Evolutionary conservation across 2,888 invertebrate genomes (phyloP), one percentile per base, ranked within the genome.

Genomic region (Tenodera sinensis): DNA sequence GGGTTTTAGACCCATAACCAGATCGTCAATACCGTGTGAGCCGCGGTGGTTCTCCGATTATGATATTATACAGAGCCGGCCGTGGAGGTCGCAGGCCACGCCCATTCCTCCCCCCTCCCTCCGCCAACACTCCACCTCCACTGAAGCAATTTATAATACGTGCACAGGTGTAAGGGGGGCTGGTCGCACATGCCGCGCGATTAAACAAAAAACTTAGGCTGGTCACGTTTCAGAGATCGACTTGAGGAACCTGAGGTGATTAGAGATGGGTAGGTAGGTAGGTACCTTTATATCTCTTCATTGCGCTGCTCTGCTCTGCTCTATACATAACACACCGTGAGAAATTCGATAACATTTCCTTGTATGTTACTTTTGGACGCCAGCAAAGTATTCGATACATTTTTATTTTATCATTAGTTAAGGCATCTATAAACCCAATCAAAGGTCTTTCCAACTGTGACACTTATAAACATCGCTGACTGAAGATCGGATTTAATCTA

Each of bases 1-100:
- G 86, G 86, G 86, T 54, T 86, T 86, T 54, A 81, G 86, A 9
- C 86, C 54, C 86, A 86, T 86, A 86, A 86, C 86, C 86, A 86
- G 86, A 86, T 86, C 86, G 81, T 86, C 86, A 86, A 86, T 86
- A 86, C 71, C 54, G 54, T 71, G 54, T 71, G 54, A 71, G 54
- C 54, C 6, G 54, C 54, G 15, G 86, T 9, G 47, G 25, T 54
- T 85, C 54, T 47, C 9, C 54, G 86, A 86, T 86, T 86, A 86
- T 86, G 86, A 86, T 86, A 86, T 86, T 86, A 86, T 81, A 85
- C 47, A 54, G 85, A 30, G n/a, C 54, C 54, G 85, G n/a, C 54
- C 54, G 85, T 85, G 85, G 47, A 85, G 85, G 85, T 85, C 85
- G 47, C 86, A 30, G 8, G 86, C 86, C 86, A 54, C 86, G 86